Base-by-base conservation (phyloP, 1,140 invertebrate species). In the Drosophila parvula region DNA sequence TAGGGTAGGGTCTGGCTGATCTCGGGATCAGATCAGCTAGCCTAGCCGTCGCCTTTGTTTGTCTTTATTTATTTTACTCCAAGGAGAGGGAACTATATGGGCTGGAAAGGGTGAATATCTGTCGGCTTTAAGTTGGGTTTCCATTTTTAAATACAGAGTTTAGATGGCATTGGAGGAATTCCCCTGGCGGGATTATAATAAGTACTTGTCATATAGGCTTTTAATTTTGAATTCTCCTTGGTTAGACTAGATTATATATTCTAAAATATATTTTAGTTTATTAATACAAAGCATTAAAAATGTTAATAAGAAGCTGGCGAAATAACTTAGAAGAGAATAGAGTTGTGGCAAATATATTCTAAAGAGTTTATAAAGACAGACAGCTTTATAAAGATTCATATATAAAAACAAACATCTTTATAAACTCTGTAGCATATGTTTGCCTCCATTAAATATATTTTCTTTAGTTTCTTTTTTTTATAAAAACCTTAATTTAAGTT, bases 1-100 rank as follows among this genome's bases (percentile, higher is more conserved):
- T 22, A 22, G 22, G 22, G 61, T 34, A 70, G 65, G 61, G 10
- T 67, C 61, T 36, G 12, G 12, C 22, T 67, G 65, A 67, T 69
- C 65, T 53, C 10, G n/a, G 62, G 62, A 44, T 69, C 65, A 22
- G 60, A 55, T 55, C 34, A 16, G 34, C 51, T 10, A 55, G 51
- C 51, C 28, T 16, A 12, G 56, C 14, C n/a, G 55, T 40, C 38
- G 55, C 40, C 40, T 63, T 41, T 59, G 60, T 60, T 63, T 12
- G 8, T 4, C 5, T 53, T 53, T 53, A 53, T 53, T 53, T 53
- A 53, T 34, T 53, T 53, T 53, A 22, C 16, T 28, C 7, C 38
- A 38, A 12, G 36, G 22, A 57, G 27, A 27, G 16, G 3, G 28
- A 50, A 6, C n/a, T 27, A 36, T 14, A 36, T 36, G 30, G 30